Evolutionary conservation across 2,888 invertebrate genomes (phyloP).

Genomic region (Melikaiella ostensackeni): DNA sequence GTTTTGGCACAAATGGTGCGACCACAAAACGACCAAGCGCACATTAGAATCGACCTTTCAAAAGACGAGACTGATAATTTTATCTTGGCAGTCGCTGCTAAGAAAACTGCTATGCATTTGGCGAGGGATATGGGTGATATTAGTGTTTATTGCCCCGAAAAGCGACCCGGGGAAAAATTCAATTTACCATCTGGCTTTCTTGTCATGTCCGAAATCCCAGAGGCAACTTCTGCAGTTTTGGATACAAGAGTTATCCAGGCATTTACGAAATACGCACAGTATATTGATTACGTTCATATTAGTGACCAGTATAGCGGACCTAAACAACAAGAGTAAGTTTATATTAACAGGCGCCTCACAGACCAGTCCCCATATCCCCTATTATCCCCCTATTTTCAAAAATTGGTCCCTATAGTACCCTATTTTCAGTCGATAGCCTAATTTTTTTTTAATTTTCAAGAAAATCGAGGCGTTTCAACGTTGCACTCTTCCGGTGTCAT

Average conservation of each 20-base stretch:
- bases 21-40: slow-evolving; percentile 92
- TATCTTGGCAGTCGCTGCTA: slow-evolving; percentile 94
- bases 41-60: slow-evolving; percentile 90
- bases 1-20: slow-evolving; percentile 89
- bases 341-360: background rate
- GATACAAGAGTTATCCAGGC: slow-evolving; percentile 89
- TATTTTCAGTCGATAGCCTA: too few species aligned
- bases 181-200: slow-evolving; percentile 86
- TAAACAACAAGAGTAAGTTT: slow-evolving; percentile 91
- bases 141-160: slow-evolving; percentile 90
- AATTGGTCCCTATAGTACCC: too few species aligned
- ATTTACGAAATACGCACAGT: slow-evolving; percentile 87
- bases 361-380: too few species aligned
- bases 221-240: slow-evolving; percentile 90
- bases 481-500: too few species aligned
- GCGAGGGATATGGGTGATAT: slow-evolving; percentile 97
- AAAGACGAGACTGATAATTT: slow-evolving; percentile 96
- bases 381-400: too few species aligned
- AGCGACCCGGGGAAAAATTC: slow-evolving; percentile 88
- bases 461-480: too few species aligned
- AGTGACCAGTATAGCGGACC: slow-evolving; percentile 97
- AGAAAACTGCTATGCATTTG: slow-evolving; percentile 90
- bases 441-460: too few species aligned
- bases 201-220: slow-evolving; percentile 93
- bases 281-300: slow-evolving; percentile 97